Conservation (phyloP, 2,888 invertebrate species). For the Aporophyla lueneburgensis region DNA sequence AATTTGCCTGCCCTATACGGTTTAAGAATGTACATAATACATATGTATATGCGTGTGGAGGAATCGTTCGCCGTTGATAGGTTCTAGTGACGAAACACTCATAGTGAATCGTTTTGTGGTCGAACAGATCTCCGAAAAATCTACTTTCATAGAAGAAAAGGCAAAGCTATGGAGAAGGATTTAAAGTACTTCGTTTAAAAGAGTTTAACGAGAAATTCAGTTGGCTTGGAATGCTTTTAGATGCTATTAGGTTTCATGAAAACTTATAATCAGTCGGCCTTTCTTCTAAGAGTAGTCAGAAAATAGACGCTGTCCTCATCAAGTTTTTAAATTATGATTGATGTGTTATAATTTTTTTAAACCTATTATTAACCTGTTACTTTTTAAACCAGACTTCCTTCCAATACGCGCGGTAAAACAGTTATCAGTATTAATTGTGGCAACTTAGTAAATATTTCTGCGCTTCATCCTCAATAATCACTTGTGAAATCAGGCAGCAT, state of each 20-base stretch:
- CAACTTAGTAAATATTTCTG: neutral
- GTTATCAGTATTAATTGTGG: no score
- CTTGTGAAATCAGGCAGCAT: slow-evolving; percentile 20
- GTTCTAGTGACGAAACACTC: neutral
- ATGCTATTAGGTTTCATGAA: neutral
- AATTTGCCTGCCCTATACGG: no score
- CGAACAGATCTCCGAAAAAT: neutral
- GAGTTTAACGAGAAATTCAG: neutral
- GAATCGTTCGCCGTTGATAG: no score
- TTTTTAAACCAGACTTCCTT: no score
- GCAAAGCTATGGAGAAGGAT: neutral
- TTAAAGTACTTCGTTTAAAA: neutral
- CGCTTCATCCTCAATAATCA: slow-evolving; percentile 10
- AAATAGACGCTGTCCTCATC: no score
- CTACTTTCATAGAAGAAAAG: neutral
- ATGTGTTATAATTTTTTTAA: no score
- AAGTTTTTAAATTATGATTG: no score
- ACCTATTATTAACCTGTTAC: no score
- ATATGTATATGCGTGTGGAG: no score
- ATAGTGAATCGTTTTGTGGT: neutral
- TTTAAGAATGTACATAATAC: no score
- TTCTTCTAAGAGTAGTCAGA: no score
- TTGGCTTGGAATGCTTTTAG: neutral
- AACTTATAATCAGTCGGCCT: neutral
- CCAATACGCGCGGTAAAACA: no score